Evolutionary conservation across 2,888 invertebrate species (phyloP).

Genomic region (Sympetrum striolatum): DNA sequence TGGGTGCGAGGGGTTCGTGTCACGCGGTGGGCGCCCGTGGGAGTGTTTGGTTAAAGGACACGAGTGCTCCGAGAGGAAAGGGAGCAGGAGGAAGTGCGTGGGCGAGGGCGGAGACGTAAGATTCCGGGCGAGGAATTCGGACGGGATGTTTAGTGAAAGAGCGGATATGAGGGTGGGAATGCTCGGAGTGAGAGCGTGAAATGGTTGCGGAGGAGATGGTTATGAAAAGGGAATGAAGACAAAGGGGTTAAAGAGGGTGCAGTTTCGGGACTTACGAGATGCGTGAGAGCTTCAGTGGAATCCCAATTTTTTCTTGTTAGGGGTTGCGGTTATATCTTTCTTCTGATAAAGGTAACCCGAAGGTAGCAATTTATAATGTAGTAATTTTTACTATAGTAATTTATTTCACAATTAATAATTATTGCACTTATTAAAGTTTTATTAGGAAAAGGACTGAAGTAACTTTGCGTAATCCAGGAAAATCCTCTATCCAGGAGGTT

Average conservation of each 20-base stretch:
- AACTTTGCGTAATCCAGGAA: no score
- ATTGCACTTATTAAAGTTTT: no score
- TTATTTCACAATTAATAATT: no score
- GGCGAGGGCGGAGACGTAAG: not conserved
- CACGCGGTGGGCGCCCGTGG: not conserved
- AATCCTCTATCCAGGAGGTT: no score
- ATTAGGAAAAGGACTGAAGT: no score
- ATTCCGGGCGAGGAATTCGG: not conserved
- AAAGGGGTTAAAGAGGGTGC: not conserved
- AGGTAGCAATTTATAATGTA: no score
- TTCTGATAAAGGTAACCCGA: no score
- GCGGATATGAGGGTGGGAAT: not conserved
- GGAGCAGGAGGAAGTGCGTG: not conserved
- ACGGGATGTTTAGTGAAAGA: not conserved
- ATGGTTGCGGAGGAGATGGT: not conserved
- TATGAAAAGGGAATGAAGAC: not conserved
- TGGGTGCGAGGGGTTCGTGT: not conserved
- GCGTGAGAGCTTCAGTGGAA: no score
- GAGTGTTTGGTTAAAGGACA: not conserved
- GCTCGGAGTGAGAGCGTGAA: not conserved
- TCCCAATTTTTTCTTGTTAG: no score
- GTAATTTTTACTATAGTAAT: no score
- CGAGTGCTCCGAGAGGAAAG: not conserved
- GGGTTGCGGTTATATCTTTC: no score
- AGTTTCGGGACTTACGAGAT: no score